Percentiles rank a stretch among this genome's conserved stretches.
phyloP scores from a whole-genome alignment of 2,797 vertebrate genomes.

The Eulemur mongoz region DNA sequence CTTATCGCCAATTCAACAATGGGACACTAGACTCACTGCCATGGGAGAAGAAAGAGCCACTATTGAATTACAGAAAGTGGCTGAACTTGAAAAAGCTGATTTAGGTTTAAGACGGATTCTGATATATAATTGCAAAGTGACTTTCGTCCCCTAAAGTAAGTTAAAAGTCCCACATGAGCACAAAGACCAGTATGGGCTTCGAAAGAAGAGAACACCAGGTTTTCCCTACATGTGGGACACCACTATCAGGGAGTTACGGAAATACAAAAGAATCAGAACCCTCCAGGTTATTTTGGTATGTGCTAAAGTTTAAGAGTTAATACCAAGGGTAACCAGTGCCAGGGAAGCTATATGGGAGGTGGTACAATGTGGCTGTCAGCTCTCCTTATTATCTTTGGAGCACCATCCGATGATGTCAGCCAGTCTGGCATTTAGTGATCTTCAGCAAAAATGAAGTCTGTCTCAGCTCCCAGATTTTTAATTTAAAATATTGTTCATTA shows the following conservation, averaged over 20 bases:
- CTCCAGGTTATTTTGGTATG: background rate
- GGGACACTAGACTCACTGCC: background rate
- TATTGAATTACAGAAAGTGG: background rate
- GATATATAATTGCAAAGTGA: background rate
- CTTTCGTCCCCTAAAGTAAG: background rate
- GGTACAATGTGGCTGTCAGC: too few species aligned
- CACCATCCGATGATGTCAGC: background rate
- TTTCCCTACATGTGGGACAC: background rate
- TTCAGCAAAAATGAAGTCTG: background rate
- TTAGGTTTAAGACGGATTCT: background rate
- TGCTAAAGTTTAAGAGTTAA: background rate
- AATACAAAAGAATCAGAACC: background rate
- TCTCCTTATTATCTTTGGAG: background rate
- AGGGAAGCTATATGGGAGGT: background rate
- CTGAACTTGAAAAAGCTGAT: background rate
- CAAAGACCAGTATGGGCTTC: background rate
- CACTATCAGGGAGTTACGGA: background rate
- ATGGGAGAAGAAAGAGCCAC: background rate
- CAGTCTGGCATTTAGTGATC: background rate
- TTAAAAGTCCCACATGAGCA: background rate
- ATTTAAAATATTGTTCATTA: background rate
- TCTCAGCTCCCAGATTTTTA: background rate
- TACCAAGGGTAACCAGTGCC: background rate
- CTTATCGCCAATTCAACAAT: background rate
- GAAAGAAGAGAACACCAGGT: background rate